Evolutionary conservation across 2,797 vertebrate species (phyloP).

Genomic region (Enteromius afrohamiltoni): DNA sequence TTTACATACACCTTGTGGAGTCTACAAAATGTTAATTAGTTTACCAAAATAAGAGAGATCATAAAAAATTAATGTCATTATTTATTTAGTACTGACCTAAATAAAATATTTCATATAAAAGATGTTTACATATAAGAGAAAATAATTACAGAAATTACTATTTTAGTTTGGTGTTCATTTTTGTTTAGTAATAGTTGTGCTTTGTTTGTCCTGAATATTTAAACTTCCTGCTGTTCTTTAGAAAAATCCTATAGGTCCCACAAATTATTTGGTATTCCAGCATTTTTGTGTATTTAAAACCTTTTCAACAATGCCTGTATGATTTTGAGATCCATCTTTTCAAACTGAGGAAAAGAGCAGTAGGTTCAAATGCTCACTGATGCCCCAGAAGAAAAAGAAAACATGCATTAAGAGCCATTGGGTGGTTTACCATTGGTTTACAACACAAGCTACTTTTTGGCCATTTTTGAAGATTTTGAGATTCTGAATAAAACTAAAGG

Average conservation of each 20-base stretch:
- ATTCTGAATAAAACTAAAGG: neutral
- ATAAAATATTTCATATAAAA: neutral
- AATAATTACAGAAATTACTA: neutral
- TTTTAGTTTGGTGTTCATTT: too few relatives aligned
- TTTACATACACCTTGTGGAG: too few relatives aligned
- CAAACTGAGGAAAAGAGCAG: neutral
- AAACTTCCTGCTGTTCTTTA: neutral
- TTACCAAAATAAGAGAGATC: too few relatives aligned
- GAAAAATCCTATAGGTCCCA: neutral
- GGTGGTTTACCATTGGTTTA: neutral
- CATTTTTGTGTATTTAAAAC: neutral
- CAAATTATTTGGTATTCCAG: neutral
- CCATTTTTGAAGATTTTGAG: neutral
- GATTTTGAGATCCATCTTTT: neutral
- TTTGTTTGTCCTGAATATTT: neutral
- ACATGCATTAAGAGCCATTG: neutral
- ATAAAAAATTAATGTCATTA: too few relatives aligned
- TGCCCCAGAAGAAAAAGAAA: neutral
- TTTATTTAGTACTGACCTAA: too few relatives aligned
- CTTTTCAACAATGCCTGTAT: neutral
- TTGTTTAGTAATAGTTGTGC: neutral
- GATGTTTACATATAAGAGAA: neutral
- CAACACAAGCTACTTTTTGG: neutral
- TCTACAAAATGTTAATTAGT: too few relatives aligned
- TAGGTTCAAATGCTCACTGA: neutral